Percentiles rank a stretch among this genome's conserved stretches.
These are phyloP conservation scores for Troglohyphantes excavatus DNA, from an alignment of 2,888 invertebrate species.

Conservation along the genomic window DNA sequence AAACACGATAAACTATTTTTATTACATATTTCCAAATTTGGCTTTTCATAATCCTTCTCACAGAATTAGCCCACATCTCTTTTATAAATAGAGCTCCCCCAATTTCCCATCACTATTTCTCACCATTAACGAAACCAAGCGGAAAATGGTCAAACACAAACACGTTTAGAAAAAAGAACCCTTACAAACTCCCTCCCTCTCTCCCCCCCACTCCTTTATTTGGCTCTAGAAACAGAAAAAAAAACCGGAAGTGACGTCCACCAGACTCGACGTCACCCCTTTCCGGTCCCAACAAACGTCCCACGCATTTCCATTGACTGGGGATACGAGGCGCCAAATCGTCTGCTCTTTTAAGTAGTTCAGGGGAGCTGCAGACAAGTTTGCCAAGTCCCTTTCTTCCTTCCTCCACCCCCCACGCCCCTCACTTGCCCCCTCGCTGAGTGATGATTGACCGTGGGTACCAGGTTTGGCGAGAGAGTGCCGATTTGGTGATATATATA, in stretches of 20 bases:
- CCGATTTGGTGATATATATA: no score
- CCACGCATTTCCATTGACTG: slow-evolving; percentile 64
- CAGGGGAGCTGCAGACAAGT: slow-evolving; percentile 9
- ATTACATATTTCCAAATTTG: no score
- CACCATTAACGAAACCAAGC: not conserved
- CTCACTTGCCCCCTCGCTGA: no score
- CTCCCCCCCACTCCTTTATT: not conserved
- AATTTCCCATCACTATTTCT: not conserved
- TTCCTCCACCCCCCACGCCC: not conserved
- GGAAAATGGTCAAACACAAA: not conserved
- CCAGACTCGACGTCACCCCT: slow-evolving; percentile 11
- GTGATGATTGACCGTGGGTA: no score
- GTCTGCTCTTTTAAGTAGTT: slow-evolving; percentile 43
- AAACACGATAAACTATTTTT: no score
- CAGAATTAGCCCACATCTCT: no score
- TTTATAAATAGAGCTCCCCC: not conserved
- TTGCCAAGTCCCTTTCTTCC: not conserved
- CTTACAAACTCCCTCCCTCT: not conserved
- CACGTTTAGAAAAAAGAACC: not conserved
- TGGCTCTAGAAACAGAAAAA: not conserved
- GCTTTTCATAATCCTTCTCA: no score
- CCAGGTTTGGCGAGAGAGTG: no score
- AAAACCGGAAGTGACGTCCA: slow-evolving; percentile 5
- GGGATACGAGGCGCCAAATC: slow-evolving; percentile 36
- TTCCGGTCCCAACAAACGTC: slow-evolving; percentile 15